A percentile compares a stretch with the other conserved stretches of the same genome.
phyloP scores from a whole-genome alignment of 2,888 invertebrate species.

The Sthenelais limicola region DNA sequence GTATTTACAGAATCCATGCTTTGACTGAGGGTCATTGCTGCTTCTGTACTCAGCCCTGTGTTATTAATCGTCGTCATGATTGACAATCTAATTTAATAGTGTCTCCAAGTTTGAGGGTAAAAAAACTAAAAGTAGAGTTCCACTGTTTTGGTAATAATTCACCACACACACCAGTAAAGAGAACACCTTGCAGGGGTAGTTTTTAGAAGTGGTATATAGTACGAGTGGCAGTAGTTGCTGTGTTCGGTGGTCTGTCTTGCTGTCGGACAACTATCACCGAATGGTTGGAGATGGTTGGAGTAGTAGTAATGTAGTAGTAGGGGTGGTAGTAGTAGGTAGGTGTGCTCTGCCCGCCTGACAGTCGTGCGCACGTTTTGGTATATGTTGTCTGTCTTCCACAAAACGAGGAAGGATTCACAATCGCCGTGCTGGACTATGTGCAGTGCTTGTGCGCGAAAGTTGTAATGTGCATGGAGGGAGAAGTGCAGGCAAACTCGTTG shows the following conservation, averaged over 20 bases:
- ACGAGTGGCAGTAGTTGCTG: background rate
- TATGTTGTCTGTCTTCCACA: too few relatives aligned
- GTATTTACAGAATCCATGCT: conserved; percentile 99
- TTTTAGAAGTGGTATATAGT: background rate
- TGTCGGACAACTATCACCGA: background rate
- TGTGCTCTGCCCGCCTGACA: too few relatives aligned
- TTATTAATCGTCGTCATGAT: conserved; percentile 33
- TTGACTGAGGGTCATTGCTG: conserved; percentile 85
- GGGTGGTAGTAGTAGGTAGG: background rate
- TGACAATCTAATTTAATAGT: background rate
- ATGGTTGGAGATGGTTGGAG: background rate
- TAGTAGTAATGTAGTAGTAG: conserved; percentile 9
- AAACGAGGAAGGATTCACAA: background rate
- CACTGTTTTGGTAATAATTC: too few relatives aligned
- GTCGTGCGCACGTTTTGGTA: too few relatives aligned
- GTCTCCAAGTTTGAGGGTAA: too few relatives aligned
- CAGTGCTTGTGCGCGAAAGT: conserved; percentile 9
- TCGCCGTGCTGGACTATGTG: background rate
- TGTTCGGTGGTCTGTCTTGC: background rate
- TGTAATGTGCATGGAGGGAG: conserved; percentile 14
- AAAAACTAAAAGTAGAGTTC: too few relatives aligned
- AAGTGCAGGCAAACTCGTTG: conserved; percentile 13
- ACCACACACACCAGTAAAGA: background rate
- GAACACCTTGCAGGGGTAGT: background rate
- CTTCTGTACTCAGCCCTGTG: conserved; percentile 74